Percentiles rank a stretch among this genome's conserved stretches.
These are phyloP conservation scores for Pheosia tremula DNA, from an alignment of 2,888 invertebrate genomes.

Conservation along the genomic window DNA sequence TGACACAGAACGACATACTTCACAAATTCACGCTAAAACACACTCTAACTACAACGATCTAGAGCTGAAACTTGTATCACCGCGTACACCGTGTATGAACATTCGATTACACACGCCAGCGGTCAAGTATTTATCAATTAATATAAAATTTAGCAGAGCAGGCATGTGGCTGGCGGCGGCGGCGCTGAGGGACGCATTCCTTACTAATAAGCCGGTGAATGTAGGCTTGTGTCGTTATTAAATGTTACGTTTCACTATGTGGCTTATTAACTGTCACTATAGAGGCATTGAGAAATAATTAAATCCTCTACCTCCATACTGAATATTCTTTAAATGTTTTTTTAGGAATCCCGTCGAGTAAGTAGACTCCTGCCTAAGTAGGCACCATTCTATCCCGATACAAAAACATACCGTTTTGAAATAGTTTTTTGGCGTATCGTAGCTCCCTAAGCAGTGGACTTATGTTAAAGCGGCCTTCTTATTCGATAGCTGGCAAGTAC, in stretches of 20 bases:
- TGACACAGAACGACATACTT: conserved; percentile 14
- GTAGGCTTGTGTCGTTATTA: conserved; percentile 36
- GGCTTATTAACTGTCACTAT: neutral
- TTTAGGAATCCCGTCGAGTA: too few species aligned
- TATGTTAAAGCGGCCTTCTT: too few species aligned
- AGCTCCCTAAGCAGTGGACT: too few species aligned
- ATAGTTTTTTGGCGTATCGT: too few species aligned
- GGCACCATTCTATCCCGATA: too few species aligned
- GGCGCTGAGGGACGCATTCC: conserved; percentile 60
- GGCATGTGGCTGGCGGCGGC: conserved; percentile 59
- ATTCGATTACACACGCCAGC: conserved; percentile 77
- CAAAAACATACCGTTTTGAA: too few species aligned
- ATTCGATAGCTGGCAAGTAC: too few species aligned
- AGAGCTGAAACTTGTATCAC: conserved; percentile 21
- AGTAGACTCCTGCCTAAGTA: too few species aligned
- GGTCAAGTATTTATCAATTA: conserved; percentile 83
- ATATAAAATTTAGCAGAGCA: conserved; percentile 72
- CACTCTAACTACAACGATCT: neutral
- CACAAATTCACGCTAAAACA: conserved; percentile 20
- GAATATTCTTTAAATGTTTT: too few species aligned
- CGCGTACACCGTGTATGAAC: conserved; percentile 61
- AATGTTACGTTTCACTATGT: conserved; percentile 28
- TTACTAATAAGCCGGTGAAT: conserved; percentile 48
- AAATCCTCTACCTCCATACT: too few species aligned
- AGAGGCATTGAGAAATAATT: neutral